Percentiles rank a stretch among this genome's conserved stretches.
Conservation (phyloP, 2,797 vertebrate genomes). For the Micrastur ruficollis region DNA sequence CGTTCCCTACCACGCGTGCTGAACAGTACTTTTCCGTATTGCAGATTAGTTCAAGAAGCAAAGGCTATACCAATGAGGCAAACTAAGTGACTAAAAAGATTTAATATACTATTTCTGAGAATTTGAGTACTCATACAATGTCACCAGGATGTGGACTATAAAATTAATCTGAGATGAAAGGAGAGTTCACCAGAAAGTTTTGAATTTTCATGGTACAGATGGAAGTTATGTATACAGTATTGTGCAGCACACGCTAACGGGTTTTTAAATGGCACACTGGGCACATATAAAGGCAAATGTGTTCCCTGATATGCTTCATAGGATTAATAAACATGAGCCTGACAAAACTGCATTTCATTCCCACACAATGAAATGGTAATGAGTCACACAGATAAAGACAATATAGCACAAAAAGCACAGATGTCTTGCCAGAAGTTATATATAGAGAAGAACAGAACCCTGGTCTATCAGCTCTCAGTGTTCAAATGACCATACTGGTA, state of each 20-base stretch:
- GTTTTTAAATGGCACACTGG: background rate
- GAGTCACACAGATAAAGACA: background rate
- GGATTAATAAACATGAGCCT: slow-evolving; percentile 26
- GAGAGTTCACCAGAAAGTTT: background rate
- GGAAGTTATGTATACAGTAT: background rate
- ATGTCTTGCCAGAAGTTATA: background rate
- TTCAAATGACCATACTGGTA: background rate
- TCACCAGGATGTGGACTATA: background rate
- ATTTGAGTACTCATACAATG: background rate
- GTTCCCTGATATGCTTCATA: background rate
- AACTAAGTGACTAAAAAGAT: background rate
- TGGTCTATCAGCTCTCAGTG: background rate
- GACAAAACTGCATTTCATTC: background rate
- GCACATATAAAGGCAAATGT: background rate
- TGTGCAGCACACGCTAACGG: background rate
- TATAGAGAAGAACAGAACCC: background rate
- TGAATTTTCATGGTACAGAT: background rate
- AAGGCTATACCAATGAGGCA: background rate
- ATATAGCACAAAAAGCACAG: background rate
- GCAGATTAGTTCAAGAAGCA: background rate
- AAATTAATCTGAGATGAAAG: background rate
- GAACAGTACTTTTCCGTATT: background rate
- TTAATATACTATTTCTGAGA: background rate
- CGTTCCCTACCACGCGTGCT: background rate
- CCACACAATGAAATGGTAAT: background rate